phyloP scores from a whole-genome alignment of 2,797 vertebrate species.

The Heteromormyrus szaboi region DNA sequence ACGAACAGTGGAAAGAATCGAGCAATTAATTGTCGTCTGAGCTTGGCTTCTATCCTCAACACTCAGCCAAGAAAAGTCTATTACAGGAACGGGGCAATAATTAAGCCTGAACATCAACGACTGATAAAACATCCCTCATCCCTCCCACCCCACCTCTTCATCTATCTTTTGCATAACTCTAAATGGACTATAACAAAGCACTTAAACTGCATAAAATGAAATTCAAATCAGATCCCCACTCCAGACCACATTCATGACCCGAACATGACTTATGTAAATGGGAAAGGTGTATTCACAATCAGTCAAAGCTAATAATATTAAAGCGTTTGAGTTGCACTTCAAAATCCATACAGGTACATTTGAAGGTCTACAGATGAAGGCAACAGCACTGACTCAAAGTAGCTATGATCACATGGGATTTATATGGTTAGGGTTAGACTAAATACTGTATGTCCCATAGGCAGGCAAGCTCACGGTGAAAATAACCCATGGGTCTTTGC shows the following conservation, averaged over 20 bases:
- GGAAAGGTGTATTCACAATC: not conserved
- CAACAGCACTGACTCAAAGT: not conserved
- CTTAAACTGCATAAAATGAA: not conserved
- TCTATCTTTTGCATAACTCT: not conserved
- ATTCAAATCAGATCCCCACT: constrained; percentile 40
- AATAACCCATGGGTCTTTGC: not conserved
- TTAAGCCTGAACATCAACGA: constrained; percentile 71
- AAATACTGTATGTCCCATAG: not conserved
- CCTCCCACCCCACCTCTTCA: constrained; percentile 31
- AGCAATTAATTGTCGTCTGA: constrained; percentile 73
- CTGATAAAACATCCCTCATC: constrained; percentile 57
- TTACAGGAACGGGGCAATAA: constrained; percentile 66
- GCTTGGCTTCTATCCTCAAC: constrained; percentile 68
- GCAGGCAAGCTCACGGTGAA: not conserved
- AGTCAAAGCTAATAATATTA: not conserved
- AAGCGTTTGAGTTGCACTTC: not conserved
- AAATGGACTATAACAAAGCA: constrained; percentile 4
- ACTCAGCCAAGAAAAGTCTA: constrained; percentile 64
- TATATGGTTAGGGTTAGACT: not conserved
- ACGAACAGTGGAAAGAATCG: constrained; percentile 57
- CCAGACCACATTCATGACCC: not conserved
- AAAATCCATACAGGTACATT: not conserved
- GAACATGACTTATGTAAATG: constrained; percentile 3
- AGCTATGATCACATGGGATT: not conserved
- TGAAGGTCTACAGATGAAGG: not conserved